These are phyloP conservation scores for Callimorpha dominula DNA, from an alignment of 2,888 invertebrate species.

Conservation along the genomic window DNA sequence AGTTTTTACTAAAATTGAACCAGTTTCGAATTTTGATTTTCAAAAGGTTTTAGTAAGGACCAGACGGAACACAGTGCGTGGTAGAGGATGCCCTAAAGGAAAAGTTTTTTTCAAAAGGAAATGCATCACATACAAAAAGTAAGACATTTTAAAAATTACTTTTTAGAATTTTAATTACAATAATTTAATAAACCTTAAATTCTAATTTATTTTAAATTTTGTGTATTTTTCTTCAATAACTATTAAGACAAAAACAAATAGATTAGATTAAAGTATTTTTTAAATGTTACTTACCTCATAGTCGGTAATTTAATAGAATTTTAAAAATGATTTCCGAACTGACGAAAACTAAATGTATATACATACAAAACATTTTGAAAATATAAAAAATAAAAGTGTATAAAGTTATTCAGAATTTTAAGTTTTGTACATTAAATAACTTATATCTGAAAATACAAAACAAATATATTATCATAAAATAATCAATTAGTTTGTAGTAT, in stretches of 20 bases:
- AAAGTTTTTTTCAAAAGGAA: neutral
- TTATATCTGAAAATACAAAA: neutral
- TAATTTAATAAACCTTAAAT: no score
- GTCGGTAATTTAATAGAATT: neutral
- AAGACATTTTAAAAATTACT: neutral
- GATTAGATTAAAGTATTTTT: neutral
- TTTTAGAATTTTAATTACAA: no score
- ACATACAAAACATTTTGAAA: no score
- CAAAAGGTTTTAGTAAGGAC: constrained; percentile 1
- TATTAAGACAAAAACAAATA: neutral
- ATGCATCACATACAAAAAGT: neutral
- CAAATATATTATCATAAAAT: neutral
- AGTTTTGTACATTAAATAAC: no score
- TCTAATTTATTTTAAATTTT: neutral
- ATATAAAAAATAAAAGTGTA: no score
- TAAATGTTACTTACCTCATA: no score
- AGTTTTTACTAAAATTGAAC: neutral
- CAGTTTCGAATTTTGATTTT: neutral
- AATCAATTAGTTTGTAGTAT: neutral
- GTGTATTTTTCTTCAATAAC: neutral
- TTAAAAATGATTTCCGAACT: no score
- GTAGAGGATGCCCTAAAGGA: neutral
- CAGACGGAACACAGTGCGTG: neutral
- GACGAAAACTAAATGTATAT: no score
- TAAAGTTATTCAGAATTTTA: neutral